Evolutionary conservation across 2,888 invertebrate species (phyloP).

Genomic region (Himalopsyche japonica): DNA sequence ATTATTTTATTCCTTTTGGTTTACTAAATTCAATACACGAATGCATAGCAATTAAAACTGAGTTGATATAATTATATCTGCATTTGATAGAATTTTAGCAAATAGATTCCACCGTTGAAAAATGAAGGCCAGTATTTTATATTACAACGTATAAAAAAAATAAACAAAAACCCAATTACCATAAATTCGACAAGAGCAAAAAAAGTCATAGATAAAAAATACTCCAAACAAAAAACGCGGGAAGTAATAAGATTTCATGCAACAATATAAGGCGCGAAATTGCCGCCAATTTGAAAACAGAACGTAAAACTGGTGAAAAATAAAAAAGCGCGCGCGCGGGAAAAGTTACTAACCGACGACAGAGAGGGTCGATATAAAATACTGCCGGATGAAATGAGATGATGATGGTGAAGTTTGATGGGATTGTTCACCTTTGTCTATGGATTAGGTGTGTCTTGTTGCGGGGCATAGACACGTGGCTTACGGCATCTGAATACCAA

Average conservation of each 20-base stretch:
- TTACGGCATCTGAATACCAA: background rate
- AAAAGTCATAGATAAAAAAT: background rate
- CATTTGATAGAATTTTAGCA: too few relatives aligned
- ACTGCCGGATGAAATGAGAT: background rate
- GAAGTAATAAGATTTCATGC: slow-evolving; percentile 1
- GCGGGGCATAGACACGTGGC: background rate
- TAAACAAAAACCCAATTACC: background rate
- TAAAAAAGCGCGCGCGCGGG: slow-evolving; percentile 2
- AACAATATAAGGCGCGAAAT: slow-evolving; percentile 1
- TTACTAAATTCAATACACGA: too few relatives aligned
- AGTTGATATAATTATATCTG: too few relatives aligned
- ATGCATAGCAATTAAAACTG: too few relatives aligned
- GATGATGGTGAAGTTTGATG: background rate
- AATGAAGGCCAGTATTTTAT: background rate
- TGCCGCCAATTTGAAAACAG: slow-evolving; percentile 3
- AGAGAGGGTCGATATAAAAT: background rate
- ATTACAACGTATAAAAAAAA: background rate
- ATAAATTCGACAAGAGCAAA: background rate
- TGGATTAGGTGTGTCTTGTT: background rate
- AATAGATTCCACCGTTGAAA: background rate
- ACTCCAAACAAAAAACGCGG: background rate
- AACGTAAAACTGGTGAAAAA: background rate
- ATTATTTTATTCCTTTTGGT: too few relatives aligned
- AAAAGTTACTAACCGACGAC: background rate
- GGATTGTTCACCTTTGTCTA: slow-evolving; percentile 1